phyloP scores from a whole-genome alignment of 2,113 vertebrate genomes.

The Sminthopsis crassicaudata region DNA sequence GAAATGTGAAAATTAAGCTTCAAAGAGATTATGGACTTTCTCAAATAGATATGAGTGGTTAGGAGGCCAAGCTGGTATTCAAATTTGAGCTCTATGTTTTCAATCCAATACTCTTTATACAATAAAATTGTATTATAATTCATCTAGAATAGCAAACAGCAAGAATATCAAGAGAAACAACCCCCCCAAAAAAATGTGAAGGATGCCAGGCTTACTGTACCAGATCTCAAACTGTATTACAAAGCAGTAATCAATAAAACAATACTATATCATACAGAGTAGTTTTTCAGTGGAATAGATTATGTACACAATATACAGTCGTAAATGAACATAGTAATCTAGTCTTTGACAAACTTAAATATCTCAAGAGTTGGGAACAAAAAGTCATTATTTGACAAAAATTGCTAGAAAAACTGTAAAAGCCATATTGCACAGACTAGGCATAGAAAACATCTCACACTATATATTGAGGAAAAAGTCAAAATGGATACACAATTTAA shows the following conservation, averaged over 20 bases:
- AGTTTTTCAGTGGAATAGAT: too few relatives aligned
- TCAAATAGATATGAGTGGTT: neutral
- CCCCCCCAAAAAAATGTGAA: neutral
- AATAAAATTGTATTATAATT: neutral
- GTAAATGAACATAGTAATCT: too few relatives aligned
- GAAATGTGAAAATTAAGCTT: neutral
- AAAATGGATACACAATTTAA: neutral
- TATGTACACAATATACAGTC: too few relatives aligned
- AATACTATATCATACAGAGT: too few relatives aligned
- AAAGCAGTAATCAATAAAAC: too few relatives aligned
- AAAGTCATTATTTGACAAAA: too few relatives aligned
- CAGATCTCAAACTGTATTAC: too few relatives aligned
- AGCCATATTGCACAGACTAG: too few relatives aligned
- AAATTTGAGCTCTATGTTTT: neutral
- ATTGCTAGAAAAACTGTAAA: too few relatives aligned
- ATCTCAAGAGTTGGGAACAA: neutral
- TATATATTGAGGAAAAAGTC: neutral
- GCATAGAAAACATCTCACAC: neutral
- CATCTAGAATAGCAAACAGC: neutral
- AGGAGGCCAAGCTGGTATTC: neutral
- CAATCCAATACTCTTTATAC: neutral
- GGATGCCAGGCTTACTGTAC: too few relatives aligned
- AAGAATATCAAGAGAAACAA: neutral
- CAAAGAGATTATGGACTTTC: neutral
- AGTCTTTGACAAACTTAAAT: neutral